Evolutionary conservation across 1,140 invertebrate genomes (phyloP).

Genomic region (Orchestia grillus): DNA sequence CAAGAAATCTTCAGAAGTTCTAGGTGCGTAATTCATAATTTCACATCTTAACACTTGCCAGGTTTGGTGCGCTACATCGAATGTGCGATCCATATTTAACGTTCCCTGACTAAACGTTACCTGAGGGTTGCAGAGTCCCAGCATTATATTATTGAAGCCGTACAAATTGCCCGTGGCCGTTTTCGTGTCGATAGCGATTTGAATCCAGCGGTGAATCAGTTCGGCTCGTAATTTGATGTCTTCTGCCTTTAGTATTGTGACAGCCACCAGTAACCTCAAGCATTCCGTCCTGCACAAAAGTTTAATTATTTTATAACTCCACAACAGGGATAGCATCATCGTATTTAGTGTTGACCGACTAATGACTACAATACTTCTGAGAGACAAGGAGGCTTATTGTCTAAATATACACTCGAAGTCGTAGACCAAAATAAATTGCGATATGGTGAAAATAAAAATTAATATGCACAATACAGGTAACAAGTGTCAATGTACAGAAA

Average conservation of each 20-base stretch:
- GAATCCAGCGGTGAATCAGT: constrained; percentile 92
- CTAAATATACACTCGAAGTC: too few species aligned
- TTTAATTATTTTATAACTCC: constrained; percentile 51
- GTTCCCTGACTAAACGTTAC: too few species aligned
- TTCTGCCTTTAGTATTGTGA: constrained; percentile 86
- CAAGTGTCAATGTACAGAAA: too few species aligned
- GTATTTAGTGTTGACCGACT: background rate
- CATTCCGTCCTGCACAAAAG: constrained; percentile 81
- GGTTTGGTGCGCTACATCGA: too few species aligned
- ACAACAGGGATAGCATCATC: background rate
- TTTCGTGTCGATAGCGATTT: constrained; percentile 90
- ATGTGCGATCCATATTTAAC: too few species aligned
- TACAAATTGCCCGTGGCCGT: constrained; percentile 91
- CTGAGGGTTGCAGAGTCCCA: constrained; percentile 87
- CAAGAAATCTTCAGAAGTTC: too few species aligned
- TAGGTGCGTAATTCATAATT: too few species aligned
- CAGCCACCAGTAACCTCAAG: constrained; percentile 87
- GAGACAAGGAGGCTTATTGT: too few species aligned
- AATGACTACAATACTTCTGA: background rate
- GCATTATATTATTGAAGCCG: constrained; percentile 91
- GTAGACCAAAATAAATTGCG: too few species aligned
- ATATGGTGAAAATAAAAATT: too few species aligned
- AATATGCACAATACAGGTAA: too few species aligned
- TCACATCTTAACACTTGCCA: too few species aligned
- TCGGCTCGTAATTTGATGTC: constrained; percentile 83